A percentile compares a stretch with the other conserved stretches of the same genome.
Conservation (phyloP, 1,140 invertebrate genomes). For the Drosophila oshimai region DNA sequence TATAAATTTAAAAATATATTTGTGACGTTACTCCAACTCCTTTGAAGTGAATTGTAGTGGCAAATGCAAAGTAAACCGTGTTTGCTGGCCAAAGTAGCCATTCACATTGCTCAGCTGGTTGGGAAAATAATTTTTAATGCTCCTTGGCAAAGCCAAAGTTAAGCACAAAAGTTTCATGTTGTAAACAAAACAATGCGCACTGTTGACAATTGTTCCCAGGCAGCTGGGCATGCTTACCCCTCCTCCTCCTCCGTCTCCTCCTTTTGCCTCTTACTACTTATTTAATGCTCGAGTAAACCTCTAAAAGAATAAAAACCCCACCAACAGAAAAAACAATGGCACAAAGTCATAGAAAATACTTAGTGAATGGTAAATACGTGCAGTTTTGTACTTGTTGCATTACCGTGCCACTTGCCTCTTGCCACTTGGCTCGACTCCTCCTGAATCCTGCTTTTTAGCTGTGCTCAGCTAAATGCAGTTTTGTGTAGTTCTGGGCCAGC, state of each 20-base stretch:
- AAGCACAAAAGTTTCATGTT: conserved; percentile 60
- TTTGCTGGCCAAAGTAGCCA: conserved; percentile 17
- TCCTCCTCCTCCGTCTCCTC: background rate
- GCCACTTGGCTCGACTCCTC: conserved; percentile 20
- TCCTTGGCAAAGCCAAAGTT: conserved; percentile 46
- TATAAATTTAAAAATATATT: background rate
- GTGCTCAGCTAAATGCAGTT: conserved; percentile 54
- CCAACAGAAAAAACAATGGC: conserved; percentile 44
- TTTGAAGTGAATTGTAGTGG: background rate
- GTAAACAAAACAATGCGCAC: conserved; percentile 65
- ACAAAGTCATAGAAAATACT: conserved; percentile 73
- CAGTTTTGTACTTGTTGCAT: conserved; percentile 67
- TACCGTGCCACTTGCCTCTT: conserved; percentile 7
- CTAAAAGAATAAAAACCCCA: conserved; percentile 33
- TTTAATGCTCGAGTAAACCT: conserved; percentile 77
- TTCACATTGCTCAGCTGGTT: conserved; percentile 49
- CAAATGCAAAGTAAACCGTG: conserved; percentile 16
- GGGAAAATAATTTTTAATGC: conserved; percentile 62
- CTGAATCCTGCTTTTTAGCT: background rate
- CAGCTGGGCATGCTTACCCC: conserved; percentile 18
- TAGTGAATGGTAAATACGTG: conserved; percentile 73
- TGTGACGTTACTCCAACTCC: too few relatives aligned
- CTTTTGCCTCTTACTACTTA: conserved; percentile 60
- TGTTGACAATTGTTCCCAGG: conserved; percentile 72
- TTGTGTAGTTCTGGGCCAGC: conserved; percentile 36